These are phyloP conservation scores for Hippasteria phrygiana DNA, from an alignment of 53 echinoderm and acorn worm genomes.

Conservation along the genomic window DNA sequence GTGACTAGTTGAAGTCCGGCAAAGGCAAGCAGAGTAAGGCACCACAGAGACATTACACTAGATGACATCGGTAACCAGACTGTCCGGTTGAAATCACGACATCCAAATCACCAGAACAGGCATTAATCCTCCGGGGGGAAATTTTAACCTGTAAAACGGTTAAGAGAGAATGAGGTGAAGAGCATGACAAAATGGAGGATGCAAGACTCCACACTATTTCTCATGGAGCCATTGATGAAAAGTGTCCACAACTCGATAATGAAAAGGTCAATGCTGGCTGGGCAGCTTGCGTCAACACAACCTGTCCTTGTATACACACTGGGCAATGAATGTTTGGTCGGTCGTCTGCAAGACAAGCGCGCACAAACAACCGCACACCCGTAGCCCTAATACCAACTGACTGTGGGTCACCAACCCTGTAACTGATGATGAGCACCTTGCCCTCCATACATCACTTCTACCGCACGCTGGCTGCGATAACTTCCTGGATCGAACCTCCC, in stretches of 20 bases:
- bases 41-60: slow-evolving; percentile 55
- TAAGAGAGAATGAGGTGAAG: not conserved
- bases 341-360: too few relatives aligned
- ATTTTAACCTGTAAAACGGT: not conserved
- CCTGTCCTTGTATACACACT: too few relatives aligned
- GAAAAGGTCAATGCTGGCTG: too few relatives aligned
- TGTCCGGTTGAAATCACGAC: not conserved
- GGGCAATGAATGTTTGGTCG: too few relatives aligned
- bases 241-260: too few relatives aligned
- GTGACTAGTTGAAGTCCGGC: slow-evolving; percentile 44
- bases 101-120: not conserved
- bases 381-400: too few relatives aligned
- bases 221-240: too few relatives aligned
- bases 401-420: too few relatives aligned
- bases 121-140: slow-evolving; percentile 2
- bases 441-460: not conserved
- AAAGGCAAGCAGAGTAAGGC: slow-evolving; percentile 58
- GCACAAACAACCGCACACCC: too few relatives aligned
- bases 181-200: not conserved
- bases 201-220: too few relatives aligned
- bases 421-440: too few relatives aligned
- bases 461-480: not conserved
- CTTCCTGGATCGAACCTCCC: not conserved
- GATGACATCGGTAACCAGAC: slow-evolving; percentile 41
- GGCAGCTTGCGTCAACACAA: too few relatives aligned